Evolutionary conservation across 1,140 invertebrate genomes (phyloP).

Genomic region (Hesperophylax magnus): DNA sequence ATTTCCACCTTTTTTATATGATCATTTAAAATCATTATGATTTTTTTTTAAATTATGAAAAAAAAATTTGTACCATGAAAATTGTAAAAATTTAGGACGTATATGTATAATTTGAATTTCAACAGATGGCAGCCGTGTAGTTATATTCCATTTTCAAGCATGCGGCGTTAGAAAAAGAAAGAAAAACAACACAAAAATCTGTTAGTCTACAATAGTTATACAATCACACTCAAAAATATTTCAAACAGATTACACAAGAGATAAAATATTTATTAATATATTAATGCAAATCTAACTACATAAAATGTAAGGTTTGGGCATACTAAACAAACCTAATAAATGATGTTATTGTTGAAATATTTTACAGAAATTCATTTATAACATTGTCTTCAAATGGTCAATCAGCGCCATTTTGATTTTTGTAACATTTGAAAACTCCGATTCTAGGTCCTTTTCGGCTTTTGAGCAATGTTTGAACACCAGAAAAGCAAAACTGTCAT

Average conservation of each 20-base stretch:
- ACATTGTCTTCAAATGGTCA: no score
- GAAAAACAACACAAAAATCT: slow-evolving; percentile 19
- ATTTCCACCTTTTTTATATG: slow-evolving; percentile 64
- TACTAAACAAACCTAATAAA: no score
- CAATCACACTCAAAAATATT: background rate
- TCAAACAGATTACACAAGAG: no score
- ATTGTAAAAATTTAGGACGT: no score
- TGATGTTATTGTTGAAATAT: no score
- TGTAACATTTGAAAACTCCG: no score
- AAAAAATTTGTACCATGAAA: background rate
- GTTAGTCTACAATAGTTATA: slow-evolving; percentile 7
- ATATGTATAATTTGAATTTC: background rate
- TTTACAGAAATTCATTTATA: no score
- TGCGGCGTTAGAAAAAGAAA: slow-evolving; percentile 29
- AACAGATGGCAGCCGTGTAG: background rate
- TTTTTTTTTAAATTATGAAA: background rate
- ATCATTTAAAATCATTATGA: slow-evolving; percentile 18
- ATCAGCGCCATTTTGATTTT: no score
- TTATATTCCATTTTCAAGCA: slow-evolving; percentile 38
- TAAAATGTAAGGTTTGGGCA: no score
- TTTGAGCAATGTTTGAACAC: no score
- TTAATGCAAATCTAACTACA: background rate
- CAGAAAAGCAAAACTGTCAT: no score
- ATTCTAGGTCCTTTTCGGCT: no score
- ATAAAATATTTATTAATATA: background rate